phyloP scores from a whole-genome alignment of 1,140 invertebrate species.

The Coptotermes formosanus region DNA sequence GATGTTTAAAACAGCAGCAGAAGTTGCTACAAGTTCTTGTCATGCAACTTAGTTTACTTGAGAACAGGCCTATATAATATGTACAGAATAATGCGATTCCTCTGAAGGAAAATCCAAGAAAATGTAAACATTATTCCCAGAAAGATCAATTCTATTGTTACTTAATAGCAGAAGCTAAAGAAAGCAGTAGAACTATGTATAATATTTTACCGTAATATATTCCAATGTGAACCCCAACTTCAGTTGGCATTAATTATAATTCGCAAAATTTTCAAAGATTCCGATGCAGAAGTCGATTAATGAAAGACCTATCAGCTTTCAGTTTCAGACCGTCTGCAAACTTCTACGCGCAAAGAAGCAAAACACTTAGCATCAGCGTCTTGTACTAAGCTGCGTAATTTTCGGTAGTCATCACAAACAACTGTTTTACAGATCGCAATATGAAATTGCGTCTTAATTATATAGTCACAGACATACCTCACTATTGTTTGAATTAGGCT shows the following conservation, averaged over 20 bases:
- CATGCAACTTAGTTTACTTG: not conserved
- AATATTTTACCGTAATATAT: not conserved
- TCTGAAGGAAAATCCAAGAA: conserved; percentile 15
- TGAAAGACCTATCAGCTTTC: too few species aligned
- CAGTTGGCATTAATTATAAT: not conserved
- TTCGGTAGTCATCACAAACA: too few species aligned
- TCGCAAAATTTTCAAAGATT: not conserved
- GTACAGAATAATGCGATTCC: not conserved
- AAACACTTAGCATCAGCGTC: too few species aligned
- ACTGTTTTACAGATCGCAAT: too few species aligned
- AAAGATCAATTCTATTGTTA: not conserved
- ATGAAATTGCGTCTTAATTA: too few species aligned
- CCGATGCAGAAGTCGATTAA: too few species aligned
- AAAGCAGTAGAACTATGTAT: not conserved
- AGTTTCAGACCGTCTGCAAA: too few species aligned
- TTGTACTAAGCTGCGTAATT: too few species aligned
- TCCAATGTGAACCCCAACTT: not conserved
- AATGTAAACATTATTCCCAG: not conserved
- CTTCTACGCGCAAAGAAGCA: too few species aligned
- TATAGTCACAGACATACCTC: too few species aligned
- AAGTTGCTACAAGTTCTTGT: not conserved
- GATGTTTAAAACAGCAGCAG: not conserved
- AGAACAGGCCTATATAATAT: not conserved
- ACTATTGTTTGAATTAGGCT: too few species aligned
- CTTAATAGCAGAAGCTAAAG: not conserved